These are phyloP conservation scores for Pocillopora grandis DNA, from an alignment of 92 coral and sea anemone genomes.

Conservation along the genomic window DNA sequence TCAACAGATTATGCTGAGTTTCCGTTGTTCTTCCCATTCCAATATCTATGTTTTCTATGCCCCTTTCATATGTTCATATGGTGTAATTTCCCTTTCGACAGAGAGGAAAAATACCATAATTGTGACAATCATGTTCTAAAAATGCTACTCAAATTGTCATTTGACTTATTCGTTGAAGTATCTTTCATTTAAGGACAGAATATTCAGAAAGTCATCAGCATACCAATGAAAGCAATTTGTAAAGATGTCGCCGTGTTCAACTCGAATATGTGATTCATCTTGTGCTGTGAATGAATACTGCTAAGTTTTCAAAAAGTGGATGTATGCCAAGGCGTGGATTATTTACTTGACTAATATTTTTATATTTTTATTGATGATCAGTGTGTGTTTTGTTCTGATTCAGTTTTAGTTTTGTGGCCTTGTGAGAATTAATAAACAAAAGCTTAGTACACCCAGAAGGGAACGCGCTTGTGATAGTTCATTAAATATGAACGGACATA, in stretches of 20 bases:
- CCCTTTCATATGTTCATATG: neutral
- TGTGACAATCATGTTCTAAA: neutral
- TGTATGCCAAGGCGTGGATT: neutral
- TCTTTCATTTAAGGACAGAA: slow-evolving; percentile 5
- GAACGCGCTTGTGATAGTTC: neutral
- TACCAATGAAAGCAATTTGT: slow-evolving; percentile 10
- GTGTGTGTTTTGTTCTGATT: slow-evolving; percentile 30
- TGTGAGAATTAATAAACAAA: slow-evolving; percentile 22
- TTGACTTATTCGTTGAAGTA: neutral
- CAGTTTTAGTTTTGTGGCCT: slow-evolving; percentile 43
- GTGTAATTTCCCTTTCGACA: neutral
- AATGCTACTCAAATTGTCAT: neutral
- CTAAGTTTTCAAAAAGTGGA: neutral
- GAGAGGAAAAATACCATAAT: neutral
- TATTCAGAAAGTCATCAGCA: neutral
- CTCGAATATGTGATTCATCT: neutral
- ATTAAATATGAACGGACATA: slow-evolving; percentile 31
- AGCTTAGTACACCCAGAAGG: slow-evolving; percentile 4
- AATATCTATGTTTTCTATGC: slow-evolving; percentile 4
- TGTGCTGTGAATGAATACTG: neutral
- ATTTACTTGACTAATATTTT: slow-evolving; percentile 33
- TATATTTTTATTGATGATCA: slow-evolving; percentile 25
- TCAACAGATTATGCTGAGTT: neutral
- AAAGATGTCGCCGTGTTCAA: neutral
- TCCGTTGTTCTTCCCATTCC: neutral